Evolutionary conservation across 37 sponge, comb jelly and placozoan genomes (phyloP).

Genomic region (Axinella damicornis): DNA sequence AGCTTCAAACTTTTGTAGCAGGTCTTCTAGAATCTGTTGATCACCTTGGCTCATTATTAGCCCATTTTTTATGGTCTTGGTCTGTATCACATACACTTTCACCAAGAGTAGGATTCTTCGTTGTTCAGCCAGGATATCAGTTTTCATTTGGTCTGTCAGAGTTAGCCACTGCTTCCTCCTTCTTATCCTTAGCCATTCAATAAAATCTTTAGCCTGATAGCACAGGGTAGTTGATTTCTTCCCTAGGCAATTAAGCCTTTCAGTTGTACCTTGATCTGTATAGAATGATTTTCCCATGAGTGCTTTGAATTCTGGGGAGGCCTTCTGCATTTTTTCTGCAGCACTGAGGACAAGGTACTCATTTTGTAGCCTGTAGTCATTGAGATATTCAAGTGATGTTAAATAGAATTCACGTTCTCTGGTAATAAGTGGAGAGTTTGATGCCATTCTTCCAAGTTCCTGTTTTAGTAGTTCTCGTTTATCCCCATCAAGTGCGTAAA

Average conservation of each 20-base stretch:
- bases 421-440: no score
- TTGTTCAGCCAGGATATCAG: conserved; percentile 7
- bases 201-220: background rate
- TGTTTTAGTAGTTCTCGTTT: background rate
- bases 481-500: background rate
- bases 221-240: no score
- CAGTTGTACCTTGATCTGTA: no score
- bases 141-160: background rate
- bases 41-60: background rate
- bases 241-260: no score
- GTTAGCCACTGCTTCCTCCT: background rate
- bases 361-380: no score
- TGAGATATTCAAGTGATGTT: no score
- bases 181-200: background rate
- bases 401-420: no score
- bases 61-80: background rate
- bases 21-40: background rate
- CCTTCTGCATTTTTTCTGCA: no score
- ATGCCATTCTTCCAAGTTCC: no score
- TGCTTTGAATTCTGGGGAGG: no score
- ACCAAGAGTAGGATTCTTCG: background rate
- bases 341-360: no score
- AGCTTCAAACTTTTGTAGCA: background rate
- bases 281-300: no score
- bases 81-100: background rate